Conservation (phyloP, 92 coral and sea anemone genomes). For the Porites evermanni region DNA sequence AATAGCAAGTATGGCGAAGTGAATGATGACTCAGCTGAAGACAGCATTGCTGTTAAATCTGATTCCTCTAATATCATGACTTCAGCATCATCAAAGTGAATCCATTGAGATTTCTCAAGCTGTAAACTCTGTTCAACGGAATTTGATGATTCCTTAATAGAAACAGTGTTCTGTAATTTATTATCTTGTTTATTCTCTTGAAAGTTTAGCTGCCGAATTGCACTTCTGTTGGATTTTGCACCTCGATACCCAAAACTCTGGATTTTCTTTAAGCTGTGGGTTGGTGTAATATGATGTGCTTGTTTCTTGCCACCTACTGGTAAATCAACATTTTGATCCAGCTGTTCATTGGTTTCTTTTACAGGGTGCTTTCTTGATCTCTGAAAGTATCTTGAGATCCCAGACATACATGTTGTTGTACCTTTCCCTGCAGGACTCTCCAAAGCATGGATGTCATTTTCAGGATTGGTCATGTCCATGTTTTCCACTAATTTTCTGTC, state of each 20-base stretch:
- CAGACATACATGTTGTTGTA: conserved; percentile 69
- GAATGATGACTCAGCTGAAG: conserved; percentile 91
- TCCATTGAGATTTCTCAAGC: conserved; percentile 59
- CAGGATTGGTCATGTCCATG: not conserved
- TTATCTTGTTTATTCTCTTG: conserved; percentile 37
- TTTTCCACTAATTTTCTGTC: not conserved
- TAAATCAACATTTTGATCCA: not conserved
- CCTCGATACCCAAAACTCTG: conserved; percentile 36
- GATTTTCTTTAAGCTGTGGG: conserved; percentile 21
- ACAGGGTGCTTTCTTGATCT: conserved; percentile 56
- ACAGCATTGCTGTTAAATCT: conserved; percentile 78
- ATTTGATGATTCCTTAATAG: not conserved
- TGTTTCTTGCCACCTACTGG: not conserved
- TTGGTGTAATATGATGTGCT: conserved; percentile 26
- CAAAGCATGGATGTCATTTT: not conserved
- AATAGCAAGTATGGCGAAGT: conserved; percentile 93
- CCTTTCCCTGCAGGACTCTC: conserved; percentile 34
- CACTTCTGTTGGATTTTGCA: conserved; percentile 12
- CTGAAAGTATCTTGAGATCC: conserved; percentile 77
- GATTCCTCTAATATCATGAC: conserved; percentile 73
- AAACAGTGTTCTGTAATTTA: not conserved
- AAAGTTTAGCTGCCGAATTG: conserved; percentile 75
- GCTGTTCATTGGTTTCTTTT: conserved; percentile 20
- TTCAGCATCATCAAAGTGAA: conserved; percentile 96
- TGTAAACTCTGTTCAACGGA: not conserved